phyloP scores from a whole-genome alignment of 2,113 vertebrate genomes.

The Saguinus imperator region DNA sequence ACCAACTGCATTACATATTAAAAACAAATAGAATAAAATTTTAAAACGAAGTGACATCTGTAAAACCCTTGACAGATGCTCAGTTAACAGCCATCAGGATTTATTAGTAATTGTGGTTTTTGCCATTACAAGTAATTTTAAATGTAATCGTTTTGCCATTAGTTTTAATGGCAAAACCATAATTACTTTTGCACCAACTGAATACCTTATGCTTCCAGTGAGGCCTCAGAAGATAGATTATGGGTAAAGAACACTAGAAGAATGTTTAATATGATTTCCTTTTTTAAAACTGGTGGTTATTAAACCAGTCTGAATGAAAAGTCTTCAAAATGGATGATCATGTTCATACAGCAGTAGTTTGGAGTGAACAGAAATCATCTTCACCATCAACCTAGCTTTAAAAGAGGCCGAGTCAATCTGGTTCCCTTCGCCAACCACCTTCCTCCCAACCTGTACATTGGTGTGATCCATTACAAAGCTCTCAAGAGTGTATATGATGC shows the following conservation, averaged over 20 bases:
- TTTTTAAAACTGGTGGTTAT: not conserved
- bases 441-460: not conserved
- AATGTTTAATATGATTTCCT: not conserved
- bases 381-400: not conserved
- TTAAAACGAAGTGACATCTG: not conserved
- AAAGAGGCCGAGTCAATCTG: not conserved
- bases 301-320: not conserved
- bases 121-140: too few relatives aligned
- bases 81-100: not conserved
- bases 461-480: not conserved
- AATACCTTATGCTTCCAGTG: not conserved
- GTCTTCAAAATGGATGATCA: not conserved
- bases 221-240: not conserved
- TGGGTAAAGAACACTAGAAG: not conserved
- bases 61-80: not conserved
- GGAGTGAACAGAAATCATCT: not conserved
- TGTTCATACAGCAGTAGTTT: not conserved
- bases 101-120: not conserved
- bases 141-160: too few relatives aligned
- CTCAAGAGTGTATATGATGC: not conserved
- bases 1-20: not conserved
- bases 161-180: too few relatives aligned
- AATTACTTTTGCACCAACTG: too few relatives aligned
- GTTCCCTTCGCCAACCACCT: not conserved
- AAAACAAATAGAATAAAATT: not conserved